Conservation (phyloP, 2,888 invertebrate genomes). For the Hydriomena furcata region DNA sequence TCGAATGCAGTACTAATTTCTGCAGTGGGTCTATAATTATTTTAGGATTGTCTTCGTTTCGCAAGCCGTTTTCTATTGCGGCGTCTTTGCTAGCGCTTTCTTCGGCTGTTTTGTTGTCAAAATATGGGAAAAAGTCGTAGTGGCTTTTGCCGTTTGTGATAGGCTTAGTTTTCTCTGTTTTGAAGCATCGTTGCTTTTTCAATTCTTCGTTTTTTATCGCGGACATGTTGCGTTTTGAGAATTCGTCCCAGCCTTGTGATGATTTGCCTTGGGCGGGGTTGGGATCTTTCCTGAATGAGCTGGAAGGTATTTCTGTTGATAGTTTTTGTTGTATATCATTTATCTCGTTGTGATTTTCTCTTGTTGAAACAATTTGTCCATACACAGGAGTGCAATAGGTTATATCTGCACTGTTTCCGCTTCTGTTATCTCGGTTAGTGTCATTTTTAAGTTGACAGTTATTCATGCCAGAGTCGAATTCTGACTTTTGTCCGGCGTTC, state of each 20-base stretch:
- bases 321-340: constrained; percentile 77
- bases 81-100: constrained; percentile 37
- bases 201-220: constrained; percentile 64
- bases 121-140: constrained; percentile 76
- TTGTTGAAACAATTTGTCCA: constrained; percentile 75
- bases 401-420: constrained; percentile 60
- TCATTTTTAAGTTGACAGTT: constrained; percentile 69
- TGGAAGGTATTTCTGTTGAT: constrained; percentile 67
- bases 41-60: constrained; percentile 69
- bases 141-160: constrained; percentile 70
- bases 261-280: constrained; percentile 62
- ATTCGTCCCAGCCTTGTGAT: constrained; percentile 72
- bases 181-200: constrained; percentile 55
- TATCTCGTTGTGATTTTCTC: constrained; percentile 78
- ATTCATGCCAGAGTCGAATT: constrained; percentile 79
- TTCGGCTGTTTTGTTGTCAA: constrained; percentile 68
- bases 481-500: constrained; percentile 77
- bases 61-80: constrained; percentile 33
- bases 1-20: constrained; percentile 79
- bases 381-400: constrained; percentile 78
- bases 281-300: constrained; percentile 73
- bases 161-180: constrained; percentile 56
- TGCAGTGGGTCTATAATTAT: constrained; percentile 81
- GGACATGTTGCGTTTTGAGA: constrained; percentile 69
- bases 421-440: constrained; percentile 53